phyloP scores from a whole-genome alignment of 2,113 vertebrate species.

The Rhynchomys soricoides region DNA sequence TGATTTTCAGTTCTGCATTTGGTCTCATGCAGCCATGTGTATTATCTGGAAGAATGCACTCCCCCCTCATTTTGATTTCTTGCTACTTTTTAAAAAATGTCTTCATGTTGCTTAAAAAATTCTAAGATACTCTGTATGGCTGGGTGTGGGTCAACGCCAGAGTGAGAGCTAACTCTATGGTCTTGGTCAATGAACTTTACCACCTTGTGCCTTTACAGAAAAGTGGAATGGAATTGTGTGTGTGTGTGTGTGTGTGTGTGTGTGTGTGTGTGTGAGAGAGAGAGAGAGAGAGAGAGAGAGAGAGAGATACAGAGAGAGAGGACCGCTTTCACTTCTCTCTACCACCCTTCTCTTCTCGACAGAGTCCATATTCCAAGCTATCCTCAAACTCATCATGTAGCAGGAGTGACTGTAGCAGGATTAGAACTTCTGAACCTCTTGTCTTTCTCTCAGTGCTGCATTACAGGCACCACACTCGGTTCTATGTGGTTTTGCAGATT shows the following conservation, averaged over 20 bases:
- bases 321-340: no score
- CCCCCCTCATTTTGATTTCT: background rate
- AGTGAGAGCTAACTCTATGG: background rate
- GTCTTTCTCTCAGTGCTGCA: no score
- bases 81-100: background rate
- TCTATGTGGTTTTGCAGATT: background rate
- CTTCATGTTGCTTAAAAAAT: background rate
- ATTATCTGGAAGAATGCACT: background rate
- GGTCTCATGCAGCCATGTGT: background rate
- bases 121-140: background rate
- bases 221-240: background rate
- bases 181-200: background rate
- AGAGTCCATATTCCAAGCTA: no score
- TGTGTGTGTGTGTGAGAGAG: background rate
- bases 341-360: no score
- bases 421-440: background rate
- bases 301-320: background rate
- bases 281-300: background rate
- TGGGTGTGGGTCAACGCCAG: background rate
- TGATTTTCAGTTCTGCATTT: background rate
- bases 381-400: background rate
- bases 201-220: background rate
- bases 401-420: no score
- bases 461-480: background rate
- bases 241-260: background rate